Conservation (phyloP, 2,888 invertebrate species). For the Coenonympha glycerion region DNA sequence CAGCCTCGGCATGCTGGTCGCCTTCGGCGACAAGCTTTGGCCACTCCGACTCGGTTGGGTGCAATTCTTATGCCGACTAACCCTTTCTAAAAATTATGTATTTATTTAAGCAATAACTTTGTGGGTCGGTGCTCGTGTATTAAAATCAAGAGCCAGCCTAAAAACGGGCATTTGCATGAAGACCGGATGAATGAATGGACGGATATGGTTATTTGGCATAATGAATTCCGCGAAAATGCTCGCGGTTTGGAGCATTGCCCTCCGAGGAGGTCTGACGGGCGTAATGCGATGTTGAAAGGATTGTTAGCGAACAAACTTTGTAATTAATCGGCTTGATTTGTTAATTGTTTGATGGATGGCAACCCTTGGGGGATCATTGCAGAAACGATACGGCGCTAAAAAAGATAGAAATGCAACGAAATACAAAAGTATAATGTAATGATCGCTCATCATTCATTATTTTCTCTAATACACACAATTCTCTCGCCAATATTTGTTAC, state of each 20-base stretch:
- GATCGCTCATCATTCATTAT: too few relatives aligned
- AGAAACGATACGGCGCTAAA: too few relatives aligned
- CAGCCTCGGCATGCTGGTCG: too few relatives aligned
- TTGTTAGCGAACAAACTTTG: conserved; percentile 1
- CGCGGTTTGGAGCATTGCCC: conserved; percentile 32
- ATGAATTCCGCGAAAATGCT: conserved; percentile 52
- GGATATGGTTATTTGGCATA: conserved; percentile 59
- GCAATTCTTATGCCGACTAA: too few relatives aligned
- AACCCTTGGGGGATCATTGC: neutral
- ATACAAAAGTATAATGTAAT: too few relatives aligned
- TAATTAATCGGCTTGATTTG: conserved; percentile 7
- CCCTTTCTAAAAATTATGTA: too few relatives aligned
- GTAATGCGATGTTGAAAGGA: conserved; percentile 4
- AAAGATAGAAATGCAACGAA: too few relatives aligned
- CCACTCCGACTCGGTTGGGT: too few relatives aligned
- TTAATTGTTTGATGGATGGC: conserved; percentile 5
- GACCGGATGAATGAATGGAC: conserved; percentile 58
- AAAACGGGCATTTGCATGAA: conserved; percentile 36
- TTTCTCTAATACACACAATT: too few relatives aligned
- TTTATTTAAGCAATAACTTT: neutral
- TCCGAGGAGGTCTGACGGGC: conserved; percentile 5
- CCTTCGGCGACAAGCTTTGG: too few relatives aligned
- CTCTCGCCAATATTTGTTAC: too few relatives aligned
- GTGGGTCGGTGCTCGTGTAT: too few relatives aligned
- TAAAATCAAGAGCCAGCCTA: conserved; percentile 24